phyloP scores from a whole-genome alignment of 2,888 invertebrate species.

The Apamea epomidion region DNA sequence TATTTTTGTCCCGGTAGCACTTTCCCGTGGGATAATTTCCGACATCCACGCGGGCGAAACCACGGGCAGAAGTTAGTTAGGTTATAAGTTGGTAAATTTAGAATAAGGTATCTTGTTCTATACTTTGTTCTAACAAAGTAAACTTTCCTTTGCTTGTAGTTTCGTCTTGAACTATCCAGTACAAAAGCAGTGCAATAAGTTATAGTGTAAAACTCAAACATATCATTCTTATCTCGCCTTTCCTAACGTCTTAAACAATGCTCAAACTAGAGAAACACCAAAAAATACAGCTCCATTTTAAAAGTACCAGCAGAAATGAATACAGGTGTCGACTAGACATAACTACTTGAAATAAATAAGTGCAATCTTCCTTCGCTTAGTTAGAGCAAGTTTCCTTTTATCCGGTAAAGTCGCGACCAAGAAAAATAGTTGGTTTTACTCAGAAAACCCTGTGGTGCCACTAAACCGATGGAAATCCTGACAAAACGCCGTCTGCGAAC shows the following conservation, averaged over 20 bases:
- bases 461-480: constrained; percentile 65
- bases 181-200: constrained; percentile 8
- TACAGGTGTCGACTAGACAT: constrained; percentile 59
- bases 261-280: constrained; percentile 27
- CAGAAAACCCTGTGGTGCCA: constrained; percentile 61
- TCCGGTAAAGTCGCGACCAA: constrained; percentile 64
- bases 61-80: too few species aligned
- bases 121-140: background rate
- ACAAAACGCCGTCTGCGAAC: constrained; percentile 73
- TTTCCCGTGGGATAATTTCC: background rate
- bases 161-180: constrained; percentile 1
- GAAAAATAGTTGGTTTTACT: constrained; percentile 72
- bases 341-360: constrained; percentile 63
- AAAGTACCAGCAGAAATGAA: constrained; percentile 47
- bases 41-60: background rate
- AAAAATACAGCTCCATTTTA: constrained; percentile 49
- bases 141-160: background rate
- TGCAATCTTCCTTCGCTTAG: constrained; percentile 68
- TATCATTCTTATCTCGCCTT: constrained; percentile 21
- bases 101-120: background rate
- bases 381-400: constrained; percentile 71
- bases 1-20: background rate
- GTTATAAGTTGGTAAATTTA: background rate
- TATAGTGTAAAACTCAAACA: constrained; percentile 5
- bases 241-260: constrained; percentile 32